Evolutionary conservation across 2,113 vertebrate species (phyloP), one percentile per base, ranked within the genome.

Genomic region (Ctenomys sociabilis): DNA sequence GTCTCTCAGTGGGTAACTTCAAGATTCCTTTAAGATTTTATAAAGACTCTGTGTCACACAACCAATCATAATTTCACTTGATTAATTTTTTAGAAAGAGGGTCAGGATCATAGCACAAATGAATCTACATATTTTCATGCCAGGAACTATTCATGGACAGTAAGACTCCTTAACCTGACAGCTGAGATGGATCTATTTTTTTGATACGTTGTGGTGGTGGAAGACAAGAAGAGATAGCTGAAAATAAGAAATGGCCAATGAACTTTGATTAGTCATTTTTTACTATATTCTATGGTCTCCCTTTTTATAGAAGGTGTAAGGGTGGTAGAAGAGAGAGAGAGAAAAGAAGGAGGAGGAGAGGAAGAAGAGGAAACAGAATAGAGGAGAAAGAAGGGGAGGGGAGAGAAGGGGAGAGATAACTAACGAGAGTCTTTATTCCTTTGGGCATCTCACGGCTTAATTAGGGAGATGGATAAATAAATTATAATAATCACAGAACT

Each of bases 1-100:
- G 35, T 28, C 37, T 61, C 63, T 83, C 12, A 70, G 90, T 5
- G 52, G 28, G 14, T 24, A 84, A 87, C n/a, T 77, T 75, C 22
- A 70, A 72, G 17, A 12, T 90, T 90, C 84, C 59, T 93, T 81
- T 77, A 70, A 91, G 26, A 5, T 90, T 85, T 91, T 75, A n/a
- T 73, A 63, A 81, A 90, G 40, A n/a, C 30, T 72, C 32, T 91
- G 2, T 40, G 66, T 10, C 21, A 82, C 19, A 85, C 13, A 45
- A 59, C 35, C 68, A 85, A 49, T 52, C 66, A 64, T 9, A 88
- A 37, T 28, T 88, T 94, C 64, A 90, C 10, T 1, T 49, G 43
- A 66, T 30, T 22, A 63, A 88, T 35, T 59, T 87, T 1, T 40
- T 7, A 43, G 14, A 83, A 87, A 32, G 12, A 83, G 14, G 90